phyloP scores from a whole-genome alignment of 2,888 invertebrate species.

The Teleogryllus oceanicus region DNA sequence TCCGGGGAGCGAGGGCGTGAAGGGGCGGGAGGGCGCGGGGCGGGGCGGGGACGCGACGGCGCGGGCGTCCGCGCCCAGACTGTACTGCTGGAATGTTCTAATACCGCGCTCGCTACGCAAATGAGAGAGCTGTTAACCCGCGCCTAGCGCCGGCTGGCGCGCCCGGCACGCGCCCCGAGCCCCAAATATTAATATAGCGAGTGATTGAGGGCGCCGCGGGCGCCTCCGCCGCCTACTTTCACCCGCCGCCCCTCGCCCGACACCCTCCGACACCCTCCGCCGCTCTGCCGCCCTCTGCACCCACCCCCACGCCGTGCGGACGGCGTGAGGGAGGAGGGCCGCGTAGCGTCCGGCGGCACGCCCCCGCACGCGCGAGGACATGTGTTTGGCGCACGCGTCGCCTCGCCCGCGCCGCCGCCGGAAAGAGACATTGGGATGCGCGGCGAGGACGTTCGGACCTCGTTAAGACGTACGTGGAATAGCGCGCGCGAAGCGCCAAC shows the following conservation, averaged over 20 bases:
- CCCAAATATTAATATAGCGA: constrained; percentile 18
- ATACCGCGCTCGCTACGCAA: not conserved
- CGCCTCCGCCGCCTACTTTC: too few species aligned
- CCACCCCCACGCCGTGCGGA: too few species aligned
- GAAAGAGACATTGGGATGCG: not conserved
- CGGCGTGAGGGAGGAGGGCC: too few species aligned
- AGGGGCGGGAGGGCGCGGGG: too few species aligned
- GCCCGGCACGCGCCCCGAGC: not conserved
- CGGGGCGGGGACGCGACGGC: too few species aligned
- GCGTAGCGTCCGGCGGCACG: too few species aligned
- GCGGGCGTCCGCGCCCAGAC: too few species aligned
- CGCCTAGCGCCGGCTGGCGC: not conserved
- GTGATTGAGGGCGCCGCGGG: not conserved
- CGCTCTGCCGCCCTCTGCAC: too few species aligned
- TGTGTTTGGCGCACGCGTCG: not conserved
- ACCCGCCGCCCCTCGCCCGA: too few species aligned
- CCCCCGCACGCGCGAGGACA: not conserved
- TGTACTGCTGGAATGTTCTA: constrained; percentile 5
- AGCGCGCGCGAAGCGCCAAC: not conserved
- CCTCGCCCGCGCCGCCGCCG: not conserved
- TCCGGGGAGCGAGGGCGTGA: too few species aligned
- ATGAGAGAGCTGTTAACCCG: constrained; percentile 18
- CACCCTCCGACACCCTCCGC: too few species aligned
- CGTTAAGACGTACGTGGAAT: not conserved
- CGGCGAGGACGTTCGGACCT: not conserved